Conservation (phyloP, 2,888 invertebrate species). For the Meiosimyza decipiens region DNA sequence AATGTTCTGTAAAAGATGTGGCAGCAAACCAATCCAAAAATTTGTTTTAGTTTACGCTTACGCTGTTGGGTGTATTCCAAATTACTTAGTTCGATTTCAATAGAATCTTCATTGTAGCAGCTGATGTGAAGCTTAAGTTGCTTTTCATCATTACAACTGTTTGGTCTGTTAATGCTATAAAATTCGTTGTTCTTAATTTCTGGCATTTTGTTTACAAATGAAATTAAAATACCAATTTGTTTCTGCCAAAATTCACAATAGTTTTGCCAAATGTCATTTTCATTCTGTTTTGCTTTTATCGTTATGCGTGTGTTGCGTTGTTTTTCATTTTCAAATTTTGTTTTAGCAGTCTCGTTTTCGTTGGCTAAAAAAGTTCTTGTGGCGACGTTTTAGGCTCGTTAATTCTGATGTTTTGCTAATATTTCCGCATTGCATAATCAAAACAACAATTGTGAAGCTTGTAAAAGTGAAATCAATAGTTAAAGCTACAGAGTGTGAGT, state of each 20-base stretch:
- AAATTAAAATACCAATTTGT: no score
- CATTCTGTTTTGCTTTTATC: slow-evolving; percentile 30
- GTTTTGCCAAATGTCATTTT: slow-evolving; percentile 23
- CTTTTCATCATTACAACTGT: not conserved
- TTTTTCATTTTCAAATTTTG: slow-evolving; percentile 31
- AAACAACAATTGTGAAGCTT: slow-evolving; percentile 28
- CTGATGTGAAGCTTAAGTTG: slow-evolving; percentile 44
- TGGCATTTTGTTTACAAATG: no score
- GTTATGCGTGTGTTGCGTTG: slow-evolving; percentile 17
- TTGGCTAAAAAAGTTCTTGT: slow-evolving; percentile 34
- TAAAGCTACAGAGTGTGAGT: slow-evolving; percentile 5
- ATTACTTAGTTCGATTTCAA: slow-evolving; percentile 55
- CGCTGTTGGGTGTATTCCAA: slow-evolving; percentile 46
- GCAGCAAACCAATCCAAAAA: slow-evolving; percentile 26
- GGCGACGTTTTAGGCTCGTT: slow-evolving; percentile 30
- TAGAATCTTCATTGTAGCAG: slow-evolving; percentile 50
- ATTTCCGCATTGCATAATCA: slow-evolving; percentile 42
- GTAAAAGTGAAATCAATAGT: slow-evolving; percentile 13
- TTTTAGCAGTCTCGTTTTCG: slow-evolving; percentile 23
- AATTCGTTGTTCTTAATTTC: not conserved
- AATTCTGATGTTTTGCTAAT: slow-evolving; percentile 40
- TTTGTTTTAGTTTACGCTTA: slow-evolving; percentile 43
- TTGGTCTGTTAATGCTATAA: not conserved
- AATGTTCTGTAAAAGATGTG: slow-evolving; percentile 4
- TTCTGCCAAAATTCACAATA: no score